Base-by-base conservation (phyloP, 2,888 invertebrate genomes). In the Lepidocyrtoides sp. region DNA sequence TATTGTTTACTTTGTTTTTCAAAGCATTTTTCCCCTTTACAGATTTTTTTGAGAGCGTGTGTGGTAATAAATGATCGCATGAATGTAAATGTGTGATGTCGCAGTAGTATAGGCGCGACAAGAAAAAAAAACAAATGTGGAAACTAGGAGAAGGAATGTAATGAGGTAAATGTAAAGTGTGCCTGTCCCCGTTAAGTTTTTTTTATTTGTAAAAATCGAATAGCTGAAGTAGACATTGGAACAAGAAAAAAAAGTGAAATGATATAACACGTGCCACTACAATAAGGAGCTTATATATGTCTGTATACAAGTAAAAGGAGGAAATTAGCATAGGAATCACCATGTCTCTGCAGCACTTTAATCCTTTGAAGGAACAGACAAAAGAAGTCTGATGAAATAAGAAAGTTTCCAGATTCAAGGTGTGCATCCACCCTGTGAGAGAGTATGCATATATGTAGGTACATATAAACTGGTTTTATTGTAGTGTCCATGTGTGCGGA, bases 1-100 rank as follows among this genome's bases (percentile, higher is more conserved):
- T 77, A 51, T 77, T 77, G 54, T 77, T 77, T 77, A 32, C 14
- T 77, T 41, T 41, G 72, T 54, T 48, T 66, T 75, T 75, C 75
- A 26, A 69, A 36, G 32, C 41, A 36, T 36, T 69, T 66, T 4
- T 23, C 32, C n/a, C 36, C 29, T 29, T 0, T 63, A 60, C 20
- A 10, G 12, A 0, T 60, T 26, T 26, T 14, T 29, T 26, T 63
- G 36, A 26, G 63, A 12, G 32, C 36, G 66, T 72, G 72, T 72
- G 72, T 72, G 72, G 44, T 17, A 72, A 72, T 44, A 63, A 66
- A 66, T 66, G 57, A 57, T 57, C 20, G n/a, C n/a, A n/a, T n/a
- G n/a, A n/a, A n/a, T n/a, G n/a, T n/a, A n/a, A n/a, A 57, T 57
- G 5, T 57, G 20, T 7, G 1, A 8, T 20, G 54, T 20, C 7